These are phyloP conservation scores for Rhagoletis pomonella DNA, from an alignment of 1,140 invertebrate species.

Conservation along the genomic window DNA sequence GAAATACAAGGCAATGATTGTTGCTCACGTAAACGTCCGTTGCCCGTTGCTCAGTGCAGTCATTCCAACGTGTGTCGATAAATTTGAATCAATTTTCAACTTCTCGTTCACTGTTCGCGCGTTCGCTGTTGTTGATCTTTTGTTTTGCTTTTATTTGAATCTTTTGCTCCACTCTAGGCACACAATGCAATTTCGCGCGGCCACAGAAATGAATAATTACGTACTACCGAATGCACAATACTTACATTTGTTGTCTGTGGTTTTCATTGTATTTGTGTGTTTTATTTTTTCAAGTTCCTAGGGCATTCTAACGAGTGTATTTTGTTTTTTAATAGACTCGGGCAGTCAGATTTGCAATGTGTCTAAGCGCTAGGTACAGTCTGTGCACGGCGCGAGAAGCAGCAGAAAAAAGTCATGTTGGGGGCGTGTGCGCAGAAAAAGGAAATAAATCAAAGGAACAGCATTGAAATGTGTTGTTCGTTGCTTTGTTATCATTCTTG, in stretches of 20 bases:
- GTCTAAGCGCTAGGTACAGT: constrained; percentile 12
- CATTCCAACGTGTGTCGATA: constrained; percentile 8
- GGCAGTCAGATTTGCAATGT: not conserved
- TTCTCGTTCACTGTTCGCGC: constrained; percentile 14
- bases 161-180: not conserved
- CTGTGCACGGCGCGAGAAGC: not conserved
- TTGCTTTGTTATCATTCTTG: not conserved
- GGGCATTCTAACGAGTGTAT: not conserved
- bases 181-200: not conserved
- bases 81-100: constrained; percentile 46
- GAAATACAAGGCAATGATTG: constrained; percentile 6
- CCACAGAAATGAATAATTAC: constrained; percentile 17
- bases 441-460: constrained; percentile 7
- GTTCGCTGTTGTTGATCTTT: not conserved
- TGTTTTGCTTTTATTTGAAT: not conserved
- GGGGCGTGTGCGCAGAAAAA: not conserved
- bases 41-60: not conserved
- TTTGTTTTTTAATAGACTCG: not conserved
- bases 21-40: not conserved
- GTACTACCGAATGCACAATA: constrained; percentile 25
- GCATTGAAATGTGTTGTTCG: not conserved
- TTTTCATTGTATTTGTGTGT: not conserved
- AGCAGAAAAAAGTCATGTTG: not conserved
- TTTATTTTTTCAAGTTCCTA: not conserved
- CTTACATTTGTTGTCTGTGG: not conserved